Base-by-base conservation (phyloP, 2,797 vertebrate genomes). In the Rhinophrynus dorsalis region DNA sequence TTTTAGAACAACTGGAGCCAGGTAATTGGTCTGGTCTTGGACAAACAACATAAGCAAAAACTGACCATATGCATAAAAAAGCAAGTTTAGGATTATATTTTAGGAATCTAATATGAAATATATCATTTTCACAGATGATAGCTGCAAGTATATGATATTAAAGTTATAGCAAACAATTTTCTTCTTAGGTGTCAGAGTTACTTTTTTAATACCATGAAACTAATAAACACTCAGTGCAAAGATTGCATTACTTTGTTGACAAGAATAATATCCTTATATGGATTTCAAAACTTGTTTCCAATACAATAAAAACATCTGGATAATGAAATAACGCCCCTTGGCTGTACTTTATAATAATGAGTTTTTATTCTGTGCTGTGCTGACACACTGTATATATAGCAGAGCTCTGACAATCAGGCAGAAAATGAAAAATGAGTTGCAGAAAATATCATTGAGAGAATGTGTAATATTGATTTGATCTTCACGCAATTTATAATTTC, bases 301-400 rank as follows among this genome's bases (percentile, higher is more conserved):
- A 54, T 59, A 44, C 62, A 73, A 73, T 60, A 66, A 73, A 59
- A 73, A 73, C 37, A 73, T 73, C 62, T 67, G 55, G 62, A 59
- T 73, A 54, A 73, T 73, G 56, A 60, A 66, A 60, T 35, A 51
- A 59, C 55, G 6, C 62, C 70, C 56, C 37, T 60, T 73, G 70
- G 70, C 70, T 67, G 55, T 66, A 37, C 30, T 66, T 52, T 59
- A 20, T 51, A 54, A 73, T 73, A 66, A 66, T 52, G 54, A 71
- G 44, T 35, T 69, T 65, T 32, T 73, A 65, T 65, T 42, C 35
- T 73, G 54, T 45, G 26, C 62, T n/a, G 35, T 27, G 37, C 37
- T 24, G 47, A 67, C 55, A 54, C 29, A 37, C 10, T 66, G 24
- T 65, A 48, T 42, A 56, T 50, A 73, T 18, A 45, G 55, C 35